These are phyloP conservation scores for Chlamydotis undulata DNA, from an alignment of 2,113 vertebrate genomes.

Conservation along the genomic window DNA sequence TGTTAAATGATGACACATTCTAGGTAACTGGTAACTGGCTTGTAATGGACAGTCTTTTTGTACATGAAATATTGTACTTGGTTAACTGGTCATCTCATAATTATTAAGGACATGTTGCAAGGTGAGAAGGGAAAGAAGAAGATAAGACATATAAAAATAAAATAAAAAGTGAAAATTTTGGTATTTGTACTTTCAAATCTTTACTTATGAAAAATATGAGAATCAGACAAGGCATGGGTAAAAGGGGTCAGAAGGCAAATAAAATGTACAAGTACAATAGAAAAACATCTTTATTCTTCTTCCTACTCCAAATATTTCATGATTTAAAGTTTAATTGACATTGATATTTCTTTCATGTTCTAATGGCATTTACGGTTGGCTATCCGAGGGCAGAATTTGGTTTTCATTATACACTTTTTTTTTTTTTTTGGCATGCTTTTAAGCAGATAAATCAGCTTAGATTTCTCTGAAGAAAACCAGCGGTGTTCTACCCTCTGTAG, in stretches of 20 bases:
- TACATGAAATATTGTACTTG: background rate
- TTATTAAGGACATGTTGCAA: background rate
- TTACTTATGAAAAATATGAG: background rate
- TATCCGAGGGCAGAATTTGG: background rate
- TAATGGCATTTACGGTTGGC: background rate
- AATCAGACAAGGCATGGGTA: background rate
- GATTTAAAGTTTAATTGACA: background rate
- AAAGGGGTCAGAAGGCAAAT: background rate
- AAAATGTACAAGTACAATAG: background rate
- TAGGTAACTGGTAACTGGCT: background rate
- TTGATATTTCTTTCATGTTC: background rate
- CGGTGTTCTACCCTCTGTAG: background rate
- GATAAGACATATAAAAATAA: background rate
- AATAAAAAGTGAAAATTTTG: background rate
- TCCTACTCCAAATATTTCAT: background rate
- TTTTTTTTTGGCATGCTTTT: background rate
- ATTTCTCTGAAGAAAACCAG: background rate
- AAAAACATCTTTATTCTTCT: background rate
- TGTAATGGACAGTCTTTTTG: background rate
- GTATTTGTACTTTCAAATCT: background rate
- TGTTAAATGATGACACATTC: background rate
- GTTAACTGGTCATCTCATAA: background rate
- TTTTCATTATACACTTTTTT: background rate
- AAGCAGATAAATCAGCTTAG: background rate
- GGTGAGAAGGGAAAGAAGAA: background rate